Evolutionary conservation across 2,888 invertebrate genomes (phyloP), one percentile per base, ranked within the genome.

Genomic region (Dione vanillae): DNA sequence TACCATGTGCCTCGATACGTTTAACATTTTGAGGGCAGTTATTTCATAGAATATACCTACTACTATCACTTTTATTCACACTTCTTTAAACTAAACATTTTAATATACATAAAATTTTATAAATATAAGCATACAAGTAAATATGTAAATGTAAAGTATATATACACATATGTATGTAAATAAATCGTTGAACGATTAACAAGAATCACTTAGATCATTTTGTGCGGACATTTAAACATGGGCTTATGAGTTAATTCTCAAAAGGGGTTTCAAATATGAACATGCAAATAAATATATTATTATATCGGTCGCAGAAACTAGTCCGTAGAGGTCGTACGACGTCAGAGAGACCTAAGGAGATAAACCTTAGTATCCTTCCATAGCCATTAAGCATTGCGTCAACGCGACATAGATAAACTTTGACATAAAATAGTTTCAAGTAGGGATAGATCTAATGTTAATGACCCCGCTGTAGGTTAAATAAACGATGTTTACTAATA

Each of bases 321-420:
- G 73, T 58, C 27, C 71, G 65, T 52, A 71, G 71, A 69, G 73
- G 71, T 73, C 71, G 65, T 43, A 40, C 45, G 61, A 61, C 73
- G 70, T 71, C 69, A 67, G 45, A 37, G 45, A 67, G 67, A 67
- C 64, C 62, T 66, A 52, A 70, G 45, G 14, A 47, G 73, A 73
- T 69, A 71, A 71, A 64, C 58, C 69, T 54, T 64, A 27, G 71
- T 67, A 69, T 52, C 67, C 71, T 71, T 74, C 69, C 69, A 71
- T 41, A 37, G 5, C 56, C 69, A 41, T 49, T 62, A 41, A 51
- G 45, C 41, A 41, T n/a, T 69, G 73, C 71, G 69, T 74, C 73
- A 71, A 67, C 43, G 47, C 16, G 14, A 43, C 41, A 12, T 45
- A 37, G 66, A 71, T 71, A 71, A 71, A 67, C 73, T 74, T 56